These are phyloP conservation scores for Rissa tridactyla DNA, from an alignment of 2,113 vertebrate species.

Conservation along the genomic window DNA sequence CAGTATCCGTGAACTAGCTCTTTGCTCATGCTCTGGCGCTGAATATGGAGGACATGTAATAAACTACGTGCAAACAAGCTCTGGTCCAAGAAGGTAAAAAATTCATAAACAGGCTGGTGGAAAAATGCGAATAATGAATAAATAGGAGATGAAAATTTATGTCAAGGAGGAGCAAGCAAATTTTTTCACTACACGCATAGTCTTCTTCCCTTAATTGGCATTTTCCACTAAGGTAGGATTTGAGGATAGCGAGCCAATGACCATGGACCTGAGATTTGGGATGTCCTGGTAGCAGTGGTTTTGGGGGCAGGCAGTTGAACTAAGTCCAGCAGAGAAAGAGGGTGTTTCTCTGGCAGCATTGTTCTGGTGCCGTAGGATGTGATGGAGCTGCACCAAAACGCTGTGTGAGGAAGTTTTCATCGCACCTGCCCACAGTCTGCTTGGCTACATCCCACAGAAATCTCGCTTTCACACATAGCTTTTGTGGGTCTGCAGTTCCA, in stretches of 20 bases:
- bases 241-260: neutral
- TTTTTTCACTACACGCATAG: neutral
- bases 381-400: neutral
- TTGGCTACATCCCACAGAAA: neutral
- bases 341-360: neutral
- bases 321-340: neutral
- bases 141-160: neutral
- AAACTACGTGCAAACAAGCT: neutral
- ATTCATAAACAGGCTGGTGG: neutral
- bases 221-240: neutral
- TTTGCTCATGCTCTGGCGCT: neutral
- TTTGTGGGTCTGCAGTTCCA: neutral
- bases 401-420: constrained; percentile 38
- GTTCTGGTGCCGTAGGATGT: neutral
- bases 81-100: neutral
- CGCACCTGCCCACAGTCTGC: constrained; percentile 32
- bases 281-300: neutral
- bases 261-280: neutral
- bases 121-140: constrained; percentile 1
- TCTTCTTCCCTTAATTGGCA: neutral
- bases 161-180: neutral
- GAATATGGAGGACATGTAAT: neutral
- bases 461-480: neutral
- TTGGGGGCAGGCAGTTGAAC: neutral
- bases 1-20: neutral